A percentile compares a stretch with the other conserved stretches of the same genome.
These are phyloP conservation scores for Pheosia tremula DNA, from an alignment of 2,888 invertebrate genomes.

Conservation along the genomic window DNA sequence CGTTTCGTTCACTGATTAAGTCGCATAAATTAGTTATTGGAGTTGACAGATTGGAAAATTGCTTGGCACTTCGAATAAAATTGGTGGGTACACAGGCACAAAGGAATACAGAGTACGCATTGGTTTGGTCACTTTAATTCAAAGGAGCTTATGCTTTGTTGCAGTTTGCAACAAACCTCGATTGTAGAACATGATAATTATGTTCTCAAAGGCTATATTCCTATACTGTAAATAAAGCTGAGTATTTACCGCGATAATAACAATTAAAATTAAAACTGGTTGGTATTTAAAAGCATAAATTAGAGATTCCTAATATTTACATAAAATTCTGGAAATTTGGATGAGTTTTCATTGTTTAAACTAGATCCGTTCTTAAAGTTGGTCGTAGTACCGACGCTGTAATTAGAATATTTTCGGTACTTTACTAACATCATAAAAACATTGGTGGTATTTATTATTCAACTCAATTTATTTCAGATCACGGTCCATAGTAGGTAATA, in stretches of 20 bases:
- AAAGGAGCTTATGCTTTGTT: not conserved
- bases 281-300: slow-evolving; percentile 2
- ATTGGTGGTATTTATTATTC: not conserved
- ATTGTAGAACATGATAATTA: not conserved
- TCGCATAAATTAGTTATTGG: slow-evolving; percentile 24
- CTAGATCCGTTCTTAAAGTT: not conserved
- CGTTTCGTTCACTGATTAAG: not conserved
- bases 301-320: not conserved
- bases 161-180: not conserved
- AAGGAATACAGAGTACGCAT: slow-evolving; percentile 12
- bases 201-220: not conserved
- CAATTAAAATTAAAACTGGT: slow-evolving; percentile 5
- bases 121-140: slow-evolving; percentile 24
- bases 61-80: slow-evolving; percentile 34
- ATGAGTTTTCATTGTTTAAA: not conserved
- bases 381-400: not conserved
- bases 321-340: slow-evolving; percentile 9
- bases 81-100: slow-evolving; percentile 16
- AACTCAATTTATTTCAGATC: too few species aligned
- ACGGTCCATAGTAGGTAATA: too few species aligned
- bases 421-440: not conserved
- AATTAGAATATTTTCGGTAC: not conserved
- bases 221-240: too few species aligned
- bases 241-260: too few species aligned
- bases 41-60: slow-evolving; percentile 42